Evolutionary conservation across 2,797 vertebrate species (phyloP).

Genomic region (Brotula barbata): DNA sequence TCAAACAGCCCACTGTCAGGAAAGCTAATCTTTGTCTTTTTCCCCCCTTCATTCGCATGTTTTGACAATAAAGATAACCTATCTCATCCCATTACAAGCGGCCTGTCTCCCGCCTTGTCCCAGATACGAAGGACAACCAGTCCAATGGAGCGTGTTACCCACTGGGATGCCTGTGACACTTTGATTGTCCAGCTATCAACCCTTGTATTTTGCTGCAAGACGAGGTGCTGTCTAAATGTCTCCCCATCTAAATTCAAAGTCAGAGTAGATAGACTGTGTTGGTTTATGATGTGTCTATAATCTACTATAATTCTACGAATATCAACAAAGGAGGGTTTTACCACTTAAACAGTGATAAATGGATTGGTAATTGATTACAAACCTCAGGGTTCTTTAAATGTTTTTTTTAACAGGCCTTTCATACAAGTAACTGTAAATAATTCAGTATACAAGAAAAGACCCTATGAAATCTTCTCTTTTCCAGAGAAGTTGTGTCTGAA

Average conservation of each 20-base stretch:
- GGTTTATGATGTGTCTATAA: not conserved
- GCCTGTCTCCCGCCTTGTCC: conserved; percentile 73
- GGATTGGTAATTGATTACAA: too few relatives aligned
- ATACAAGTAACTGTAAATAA: too few relatives aligned
- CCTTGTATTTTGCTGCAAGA: conserved; percentile 41
- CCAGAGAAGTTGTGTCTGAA: too few relatives aligned
- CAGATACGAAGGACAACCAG: conserved; percentile 64
- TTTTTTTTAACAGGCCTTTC: too few relatives aligned
- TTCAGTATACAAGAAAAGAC: too few relatives aligned
- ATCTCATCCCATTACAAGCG: conserved; percentile 79
- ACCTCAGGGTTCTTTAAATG: too few relatives aligned
- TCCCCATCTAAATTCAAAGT: conserved; percentile 19
- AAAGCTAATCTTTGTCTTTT: conserved; percentile 79
- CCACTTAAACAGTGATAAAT: too few relatives aligned
- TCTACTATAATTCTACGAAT: too few relatives aligned
- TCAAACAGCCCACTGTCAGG: conserved; percentile 80
- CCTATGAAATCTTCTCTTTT: too few relatives aligned
- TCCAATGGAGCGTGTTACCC: conserved; percentile 55
- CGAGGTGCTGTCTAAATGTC: conserved; percentile 24
- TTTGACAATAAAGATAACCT: conserved; percentile 86
- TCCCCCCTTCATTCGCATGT: conserved; percentile 81
- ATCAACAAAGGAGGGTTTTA: too few relatives aligned
- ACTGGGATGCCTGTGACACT: conserved; percentile 56
- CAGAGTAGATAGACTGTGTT: not conserved
- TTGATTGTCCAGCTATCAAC: conserved; percentile 51